Evolutionary conservation across 2,113 vertebrate species (phyloP).

Genomic region (Odontophorus gujanensis): DNA sequence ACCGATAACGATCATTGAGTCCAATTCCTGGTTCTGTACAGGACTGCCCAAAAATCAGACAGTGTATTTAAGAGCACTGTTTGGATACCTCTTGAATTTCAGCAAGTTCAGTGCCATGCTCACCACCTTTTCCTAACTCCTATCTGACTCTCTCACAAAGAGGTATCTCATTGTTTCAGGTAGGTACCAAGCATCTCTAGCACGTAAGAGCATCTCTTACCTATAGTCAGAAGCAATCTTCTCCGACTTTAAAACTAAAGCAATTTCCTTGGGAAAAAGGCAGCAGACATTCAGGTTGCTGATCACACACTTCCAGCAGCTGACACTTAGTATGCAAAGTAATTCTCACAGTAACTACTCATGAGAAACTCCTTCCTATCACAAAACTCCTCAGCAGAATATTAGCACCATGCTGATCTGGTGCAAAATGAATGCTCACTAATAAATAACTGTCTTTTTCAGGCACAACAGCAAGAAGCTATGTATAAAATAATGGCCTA

Average conservation of each 20-base stretch:
- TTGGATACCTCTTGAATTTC: no score
- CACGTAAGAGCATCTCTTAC: not conserved
- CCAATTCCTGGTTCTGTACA: not conserved
- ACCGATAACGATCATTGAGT: not conserved
- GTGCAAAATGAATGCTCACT: not conserved
- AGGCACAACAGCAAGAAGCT: not conserved
- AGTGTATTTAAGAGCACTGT: no score
- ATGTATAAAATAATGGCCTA: not conserved
- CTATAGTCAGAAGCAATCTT: not conserved
- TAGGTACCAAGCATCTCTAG: not conserved
- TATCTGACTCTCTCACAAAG: not conserved
- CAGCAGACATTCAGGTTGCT: not conserved
- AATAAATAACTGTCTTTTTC: not conserved
- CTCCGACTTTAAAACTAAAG: not conserved
- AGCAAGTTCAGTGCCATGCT: no score
- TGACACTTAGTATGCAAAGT: not conserved
- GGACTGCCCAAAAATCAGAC: no score
- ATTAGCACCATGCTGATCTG: not conserved
- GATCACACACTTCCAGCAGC: not conserved
- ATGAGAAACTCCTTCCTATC: not conserved
- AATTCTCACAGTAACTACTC: not conserved
- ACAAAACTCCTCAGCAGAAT: not conserved
- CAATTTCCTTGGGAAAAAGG: not conserved
- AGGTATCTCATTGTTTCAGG: not conserved
- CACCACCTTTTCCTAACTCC: no score